Conservation (phyloP, 1,140 invertebrate genomes). For the Bactericera cockerelli region DNA sequence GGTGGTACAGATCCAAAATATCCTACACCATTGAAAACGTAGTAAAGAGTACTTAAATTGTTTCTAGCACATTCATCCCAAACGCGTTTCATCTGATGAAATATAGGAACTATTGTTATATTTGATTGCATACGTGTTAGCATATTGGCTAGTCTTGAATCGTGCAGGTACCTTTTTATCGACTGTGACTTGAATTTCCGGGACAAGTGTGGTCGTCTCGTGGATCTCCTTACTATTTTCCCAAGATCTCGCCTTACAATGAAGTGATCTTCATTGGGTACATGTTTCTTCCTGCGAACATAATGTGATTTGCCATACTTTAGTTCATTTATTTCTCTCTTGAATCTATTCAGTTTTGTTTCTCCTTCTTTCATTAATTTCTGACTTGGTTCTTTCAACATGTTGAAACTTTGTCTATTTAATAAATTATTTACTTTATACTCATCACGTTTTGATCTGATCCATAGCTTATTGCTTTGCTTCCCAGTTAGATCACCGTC, state of each 20-base stretch:
- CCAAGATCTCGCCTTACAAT: not conserved
- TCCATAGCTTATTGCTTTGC: too few relatives aligned
- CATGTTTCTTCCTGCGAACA: not conserved
- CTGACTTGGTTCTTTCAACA: too few relatives aligned
- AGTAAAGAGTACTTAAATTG: slow-evolving; percentile 4
- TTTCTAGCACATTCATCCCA: not conserved
- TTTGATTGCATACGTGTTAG: not conserved
- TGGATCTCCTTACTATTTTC: not conserved
- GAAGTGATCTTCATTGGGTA: not conserved
- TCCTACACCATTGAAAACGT: not conserved
- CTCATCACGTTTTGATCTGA: too few relatives aligned
- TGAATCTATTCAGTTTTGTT: not conserved
- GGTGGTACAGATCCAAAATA: not conserved
- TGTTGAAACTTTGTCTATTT: too few relatives aligned
- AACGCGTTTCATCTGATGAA: not conserved
- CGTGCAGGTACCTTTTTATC: not conserved
- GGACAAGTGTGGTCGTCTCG: slow-evolving; percentile 5
- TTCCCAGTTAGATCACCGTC: too few relatives aligned
- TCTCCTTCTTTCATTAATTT: too few relatives aligned
- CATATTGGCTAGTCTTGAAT: not conserved
- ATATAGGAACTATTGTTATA: not conserved
- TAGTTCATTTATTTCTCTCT: not conserved
- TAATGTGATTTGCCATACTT: not conserved
- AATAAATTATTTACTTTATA: too few relatives aligned
- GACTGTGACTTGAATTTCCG: slow-evolving; percentile 1